Evolutionary conservation across 2,888 invertebrate genomes (phyloP).

Genomic region (Scelioninae gen. 1): DNA sequence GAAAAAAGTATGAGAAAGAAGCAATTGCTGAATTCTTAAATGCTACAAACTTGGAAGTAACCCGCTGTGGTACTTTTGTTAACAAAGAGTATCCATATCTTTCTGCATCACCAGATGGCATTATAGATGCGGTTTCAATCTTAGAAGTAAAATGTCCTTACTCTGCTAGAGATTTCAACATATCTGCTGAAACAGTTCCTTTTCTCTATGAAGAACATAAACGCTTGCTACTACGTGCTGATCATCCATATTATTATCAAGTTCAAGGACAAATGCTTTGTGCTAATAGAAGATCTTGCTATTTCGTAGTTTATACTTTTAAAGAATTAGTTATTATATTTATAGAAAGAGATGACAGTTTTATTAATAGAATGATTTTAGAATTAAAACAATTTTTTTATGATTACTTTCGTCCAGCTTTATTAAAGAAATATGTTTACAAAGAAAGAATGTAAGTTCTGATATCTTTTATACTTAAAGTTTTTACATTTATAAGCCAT

Average conservation of each 20-base stretch:
- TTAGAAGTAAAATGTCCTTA: constrained; percentile 1
- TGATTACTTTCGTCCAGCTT: not conserved
- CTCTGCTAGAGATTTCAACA: not conserved
- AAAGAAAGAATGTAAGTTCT: not conserved
- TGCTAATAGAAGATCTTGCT: no score
- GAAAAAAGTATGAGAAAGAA: not conserved
- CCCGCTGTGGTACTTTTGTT: not conserved
- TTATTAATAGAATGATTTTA: not conserved
- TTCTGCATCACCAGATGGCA: not conserved
- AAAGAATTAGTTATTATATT: not conserved
- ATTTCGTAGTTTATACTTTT: not conserved
- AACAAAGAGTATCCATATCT: not conserved
- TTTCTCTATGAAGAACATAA: not conserved
- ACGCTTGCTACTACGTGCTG: not conserved
- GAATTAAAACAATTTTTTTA: not conserved
- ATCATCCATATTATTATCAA: not conserved
- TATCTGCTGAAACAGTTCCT: not conserved
- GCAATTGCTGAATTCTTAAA: not conserved
- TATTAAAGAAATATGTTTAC: not conserved
- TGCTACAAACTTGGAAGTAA: not conserved
- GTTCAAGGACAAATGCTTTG: not conserved
- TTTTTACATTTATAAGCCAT: no score
- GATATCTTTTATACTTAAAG: no score
- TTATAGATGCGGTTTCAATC: not conserved
- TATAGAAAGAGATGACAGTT: constrained; percentile 6